These are phyloP conservation scores for Botia almorhae DNA, from an alignment of 2,797 vertebrate genomes.

Conservation along the genomic window DNA sequence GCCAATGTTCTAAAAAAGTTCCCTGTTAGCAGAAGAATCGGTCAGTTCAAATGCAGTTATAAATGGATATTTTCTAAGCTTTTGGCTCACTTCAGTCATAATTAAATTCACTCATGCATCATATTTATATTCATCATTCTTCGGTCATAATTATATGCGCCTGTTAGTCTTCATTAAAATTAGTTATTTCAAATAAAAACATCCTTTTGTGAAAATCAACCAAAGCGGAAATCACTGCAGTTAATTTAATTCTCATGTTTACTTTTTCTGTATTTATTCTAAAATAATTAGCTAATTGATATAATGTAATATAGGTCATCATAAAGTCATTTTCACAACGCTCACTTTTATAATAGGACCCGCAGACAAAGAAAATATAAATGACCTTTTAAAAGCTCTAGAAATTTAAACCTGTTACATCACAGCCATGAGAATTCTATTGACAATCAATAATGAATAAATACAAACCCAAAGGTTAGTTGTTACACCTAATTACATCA, in stretches of 20 bases:
- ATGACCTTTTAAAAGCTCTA: too few species aligned
- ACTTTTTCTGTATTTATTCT: not conserved
- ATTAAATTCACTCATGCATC: constrained; percentile 5
- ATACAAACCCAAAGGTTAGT: constrained; percentile 18
- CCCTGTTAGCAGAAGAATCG: too few species aligned
- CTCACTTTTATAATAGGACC: constrained; percentile 4
- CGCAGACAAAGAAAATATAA: not conserved
- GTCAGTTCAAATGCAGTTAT: not conserved
- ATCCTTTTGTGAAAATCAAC: not conserved
- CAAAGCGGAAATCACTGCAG: not conserved
- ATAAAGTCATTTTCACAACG: constrained; percentile 4
- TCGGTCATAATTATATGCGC: not conserved
- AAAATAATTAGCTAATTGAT: constrained; percentile 1
- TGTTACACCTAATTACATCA: constrained; percentile 3
- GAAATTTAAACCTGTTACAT: not conserved
- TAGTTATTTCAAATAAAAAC: not conserved
- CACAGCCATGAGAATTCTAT: not conserved
- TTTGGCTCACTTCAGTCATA: not conserved
- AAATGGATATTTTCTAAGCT: not conserved
- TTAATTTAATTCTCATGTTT: constrained; percentile 11
- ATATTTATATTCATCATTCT: not conserved
- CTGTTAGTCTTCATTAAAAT: not conserved
- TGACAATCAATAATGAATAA: not conserved
- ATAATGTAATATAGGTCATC: not conserved
- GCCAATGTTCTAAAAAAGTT: too few species aligned